These are phyloP conservation scores for Eretmochelys imbricata DNA, from an alignment of 2,113 vertebrate genomes.

Conservation along the genomic window DNA sequence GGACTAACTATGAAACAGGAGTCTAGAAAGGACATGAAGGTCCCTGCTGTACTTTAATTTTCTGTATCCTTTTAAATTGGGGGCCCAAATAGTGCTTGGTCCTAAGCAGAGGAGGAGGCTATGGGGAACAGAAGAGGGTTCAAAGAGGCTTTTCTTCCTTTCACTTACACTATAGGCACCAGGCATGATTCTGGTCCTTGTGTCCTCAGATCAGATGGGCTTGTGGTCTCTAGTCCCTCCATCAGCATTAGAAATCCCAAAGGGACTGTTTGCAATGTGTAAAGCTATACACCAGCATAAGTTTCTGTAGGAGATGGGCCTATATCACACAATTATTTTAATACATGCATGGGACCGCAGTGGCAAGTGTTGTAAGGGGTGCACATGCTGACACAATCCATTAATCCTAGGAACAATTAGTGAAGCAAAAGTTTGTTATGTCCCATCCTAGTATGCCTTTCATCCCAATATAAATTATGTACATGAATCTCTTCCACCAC, in stretches of 20 bases:
- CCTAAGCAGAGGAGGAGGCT: not conserved
- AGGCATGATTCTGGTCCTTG: not conserved
- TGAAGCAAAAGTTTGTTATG: not conserved
- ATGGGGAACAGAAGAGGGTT: not conserved
- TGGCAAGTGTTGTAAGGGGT: not conserved
- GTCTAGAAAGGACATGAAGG: not conserved
- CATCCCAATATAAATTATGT: too few relatives aligned
- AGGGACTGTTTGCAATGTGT: not conserved
- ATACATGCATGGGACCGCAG: rapidly evolving
- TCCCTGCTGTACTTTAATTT: not conserved
- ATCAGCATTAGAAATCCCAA: not conserved
- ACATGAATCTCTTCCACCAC: not conserved
- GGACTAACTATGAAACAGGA: not conserved
- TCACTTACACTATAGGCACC: not conserved
- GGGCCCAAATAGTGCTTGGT: not conserved
- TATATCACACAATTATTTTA: not conserved
- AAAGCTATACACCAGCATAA: rapidly evolving
- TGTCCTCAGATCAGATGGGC: not conserved
- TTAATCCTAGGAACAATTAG: not conserved
- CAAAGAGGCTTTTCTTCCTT: not conserved
- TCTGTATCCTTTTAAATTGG: not conserved
- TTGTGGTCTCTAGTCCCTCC: not conserved
- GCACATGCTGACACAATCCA: not conserved
- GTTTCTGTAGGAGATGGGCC: not conserved
- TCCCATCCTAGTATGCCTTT: not conserved